These are phyloP conservation scores for Desmodus rotundus DNA, from an alignment of 2,113 vertebrate species.

Conservation along the genomic window DNA sequence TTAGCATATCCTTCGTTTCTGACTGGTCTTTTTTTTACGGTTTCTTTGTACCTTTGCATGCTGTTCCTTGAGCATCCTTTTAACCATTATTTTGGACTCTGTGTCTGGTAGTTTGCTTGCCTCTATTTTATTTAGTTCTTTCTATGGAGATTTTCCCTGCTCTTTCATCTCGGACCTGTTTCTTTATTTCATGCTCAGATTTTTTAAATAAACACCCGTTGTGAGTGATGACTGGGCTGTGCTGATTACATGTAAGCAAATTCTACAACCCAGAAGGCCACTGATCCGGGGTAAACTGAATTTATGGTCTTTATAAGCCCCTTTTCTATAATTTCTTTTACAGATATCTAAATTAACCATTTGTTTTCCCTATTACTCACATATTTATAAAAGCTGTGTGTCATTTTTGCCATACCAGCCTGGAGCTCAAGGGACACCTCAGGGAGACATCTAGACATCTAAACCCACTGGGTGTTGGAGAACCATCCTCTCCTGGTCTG, in stretches of 20 bases:
- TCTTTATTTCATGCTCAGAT: neutral
- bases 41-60: neutral
- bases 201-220: neutral
- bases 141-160: neutral
- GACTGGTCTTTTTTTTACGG: neutral
- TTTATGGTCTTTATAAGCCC: neutral
- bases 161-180: neutral
- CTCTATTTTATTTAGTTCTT: neutral
- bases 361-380: neutral
- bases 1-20: neutral
- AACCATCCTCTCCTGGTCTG: neutral
- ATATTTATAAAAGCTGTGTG: neutral
- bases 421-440: neutral
- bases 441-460: neutral
- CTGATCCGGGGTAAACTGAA: neutral
- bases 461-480: neutral
- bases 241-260: neutral
- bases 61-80: neutral
- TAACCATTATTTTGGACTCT: neutral
- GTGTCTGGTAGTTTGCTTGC: neutral
- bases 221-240: neutral
- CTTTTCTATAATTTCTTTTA: conserved; percentile 1
- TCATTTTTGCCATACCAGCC: neutral
- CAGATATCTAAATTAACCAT: neutral
- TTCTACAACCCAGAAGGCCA: neutral